Evolutionary conservation across 2,888 invertebrate genomes (phyloP), one percentile per base, ranked within the genome.

Genomic region (Oscheius myriophilus): DNA sequence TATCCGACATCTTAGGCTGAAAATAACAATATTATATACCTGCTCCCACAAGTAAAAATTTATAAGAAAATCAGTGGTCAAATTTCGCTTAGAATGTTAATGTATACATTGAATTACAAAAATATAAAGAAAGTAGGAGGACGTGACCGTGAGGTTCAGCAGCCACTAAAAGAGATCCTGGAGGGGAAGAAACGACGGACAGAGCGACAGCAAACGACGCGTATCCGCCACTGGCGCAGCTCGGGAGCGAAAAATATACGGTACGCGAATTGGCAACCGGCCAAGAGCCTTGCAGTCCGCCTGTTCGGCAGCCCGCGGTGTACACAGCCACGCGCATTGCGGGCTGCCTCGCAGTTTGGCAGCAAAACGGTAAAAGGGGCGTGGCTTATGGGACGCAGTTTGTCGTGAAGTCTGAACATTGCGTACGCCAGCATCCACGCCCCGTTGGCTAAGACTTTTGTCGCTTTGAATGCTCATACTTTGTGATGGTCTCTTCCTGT

Each of bases 1-100:
- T 71, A 71, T 83, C 83, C 61, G 83, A 77, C 83, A 78, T 78
- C 54, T 58, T 57, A 65, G 33, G 12, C 61, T 61, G 18, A 43
- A 58, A 58, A 58, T 33, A 33, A 23, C 25, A 6, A 53, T 6
- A 7, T 7, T 53, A 53, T 53, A n/a, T n/a, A n/a, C n/a, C n/a
- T n/a, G n/a, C n/a, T n/a, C n/a, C n/a, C n/a, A n/a, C n/a, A n/a
- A n/a, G n/a, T n/a, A n/a, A n/a, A n/a, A n/a, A n/a, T n/a, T n/a
- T n/a, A n/a, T n/a, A n/a, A n/a, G n/a, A n/a, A n/a, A n/a, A n/a
- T n/a, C n/a, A n/a, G n/a, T n/a, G n/a, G n/a, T n/a, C n/a, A n/a
- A n/a, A n/a, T n/a, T n/a, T 43, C 16, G 9, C 39, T 23, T 59
- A 12, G 23, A 61, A 25, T 45, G 62, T 33, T 33, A 33, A 33